Evolutionary conservation across 2,797 vertebrate species (phyloP), one percentile per base, ranked within the genome.

Genomic region (Botia almorhae): DNA sequence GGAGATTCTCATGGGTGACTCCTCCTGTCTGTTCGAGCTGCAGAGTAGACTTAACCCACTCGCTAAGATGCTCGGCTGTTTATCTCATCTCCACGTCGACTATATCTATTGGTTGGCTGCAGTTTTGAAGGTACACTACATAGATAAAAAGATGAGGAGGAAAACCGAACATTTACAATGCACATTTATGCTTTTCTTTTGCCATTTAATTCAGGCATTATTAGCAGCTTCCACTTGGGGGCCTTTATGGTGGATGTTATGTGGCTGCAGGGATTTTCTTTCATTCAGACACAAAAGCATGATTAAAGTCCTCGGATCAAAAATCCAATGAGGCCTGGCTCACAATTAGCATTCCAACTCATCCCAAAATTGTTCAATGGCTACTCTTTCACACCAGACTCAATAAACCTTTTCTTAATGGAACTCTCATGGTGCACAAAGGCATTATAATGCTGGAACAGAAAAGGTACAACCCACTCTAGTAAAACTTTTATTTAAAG

Each of bases 41-140:
- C 74, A 84, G 82, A 74, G 73, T 82, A 70, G 71, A 82, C 79
- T 81, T 58, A 74, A 75, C 73, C 69, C 58, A 48, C 56, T 53
- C 64, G 74, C 80, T 85, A 29, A 33, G 19, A 58, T 8, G 12
- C 74, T 79, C 39, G 23, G 36, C 64, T 78, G 76, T 76, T 76
- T 82, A 75, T 61, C 60, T 48, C 43, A 26, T 74, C 10, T 75
- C 3, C 10, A 11, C 43, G 8, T 46, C 10, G 1, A 46, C 26
- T 69, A 26, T 67, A 70, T 69, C 14, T 71, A 43, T 65, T 65
- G 16, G 21, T 11, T 29, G 26, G 4, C 26, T 63, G 23, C 6
- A 33, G 23, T 26, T 26, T 13, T 58, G 17, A 10, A 60, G 12
- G 21, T 61, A 61, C 23, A 58, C 56, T 23, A 23, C 16, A 58